Evolutionary conservation across 1,140 invertebrate genomes (phyloP).

Genomic region (Heterodera carotae): DNA sequence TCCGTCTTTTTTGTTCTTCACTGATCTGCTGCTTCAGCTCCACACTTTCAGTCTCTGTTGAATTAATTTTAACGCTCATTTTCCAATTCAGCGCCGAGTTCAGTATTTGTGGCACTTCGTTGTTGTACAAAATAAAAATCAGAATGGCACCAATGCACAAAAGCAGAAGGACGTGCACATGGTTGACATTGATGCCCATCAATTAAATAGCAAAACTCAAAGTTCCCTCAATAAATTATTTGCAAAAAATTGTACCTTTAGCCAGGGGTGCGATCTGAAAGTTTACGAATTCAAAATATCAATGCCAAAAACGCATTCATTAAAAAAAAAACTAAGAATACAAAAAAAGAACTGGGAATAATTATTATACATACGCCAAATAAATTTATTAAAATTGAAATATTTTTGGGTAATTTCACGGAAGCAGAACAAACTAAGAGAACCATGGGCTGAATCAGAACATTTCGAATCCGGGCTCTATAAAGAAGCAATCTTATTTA

Average conservation of each 20-base stretch:
- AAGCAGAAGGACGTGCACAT: not conserved
- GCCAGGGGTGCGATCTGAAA: too few relatives aligned
- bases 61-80: not conserved
- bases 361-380: too few relatives aligned
- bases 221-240: not conserved
- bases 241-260: too few relatives aligned
- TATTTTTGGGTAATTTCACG: too few relatives aligned
- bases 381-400: too few relatives aligned
- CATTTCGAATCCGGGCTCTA: too few relatives aligned
- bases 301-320: not conserved
- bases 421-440: too few relatives aligned
- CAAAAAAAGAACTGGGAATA: too few relatives aligned
- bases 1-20: not conserved
- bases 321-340: not conserved
- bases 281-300: not conserved
- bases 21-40: not conserved
- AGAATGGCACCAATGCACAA: not conserved
- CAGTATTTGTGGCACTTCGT: not conserved
- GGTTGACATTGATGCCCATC: not conserved
- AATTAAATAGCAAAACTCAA: not conserved
- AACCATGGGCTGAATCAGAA: too few relatives aligned
- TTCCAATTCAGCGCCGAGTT: not conserved
- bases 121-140: not conserved
- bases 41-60: not conserved
- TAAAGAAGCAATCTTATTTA: too few relatives aligned